phyloP scores from a whole-genome alignment of 1,140 invertebrate genomes.

The Laodelphax striatellus region DNA sequence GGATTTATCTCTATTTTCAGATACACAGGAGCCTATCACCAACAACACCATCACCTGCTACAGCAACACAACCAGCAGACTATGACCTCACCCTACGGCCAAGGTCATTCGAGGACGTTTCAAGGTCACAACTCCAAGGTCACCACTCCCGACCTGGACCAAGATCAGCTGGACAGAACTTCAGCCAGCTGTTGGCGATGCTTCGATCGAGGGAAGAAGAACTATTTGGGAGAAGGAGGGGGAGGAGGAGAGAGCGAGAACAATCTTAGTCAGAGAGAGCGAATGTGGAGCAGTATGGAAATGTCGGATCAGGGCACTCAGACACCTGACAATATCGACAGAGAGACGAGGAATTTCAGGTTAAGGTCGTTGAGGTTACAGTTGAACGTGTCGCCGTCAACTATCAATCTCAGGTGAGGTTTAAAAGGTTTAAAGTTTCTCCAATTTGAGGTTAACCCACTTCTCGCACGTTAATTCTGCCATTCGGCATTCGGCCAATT shows the following conservation, averaged over 20 bases:
- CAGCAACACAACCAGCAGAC: too few relatives aligned
- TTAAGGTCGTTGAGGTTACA: slow-evolving; percentile 51
- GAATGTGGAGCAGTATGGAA: neutral
- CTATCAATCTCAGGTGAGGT: slow-evolving; percentile 47
- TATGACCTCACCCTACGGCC: too few relatives aligned
- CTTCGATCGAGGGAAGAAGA: neutral
- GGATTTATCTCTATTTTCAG: neutral
- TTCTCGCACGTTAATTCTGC: too few relatives aligned
- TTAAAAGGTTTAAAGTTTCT: too few relatives aligned
- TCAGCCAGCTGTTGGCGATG: too few relatives aligned
- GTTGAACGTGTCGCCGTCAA: slow-evolving; percentile 44
- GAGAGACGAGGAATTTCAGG: slow-evolving; percentile 50
- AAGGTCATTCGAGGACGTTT: too few relatives aligned
- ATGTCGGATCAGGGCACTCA: slow-evolving; percentile 47
- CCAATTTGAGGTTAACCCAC: too few relatives aligned
- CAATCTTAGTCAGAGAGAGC: neutral
- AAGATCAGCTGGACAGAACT: too few relatives aligned
- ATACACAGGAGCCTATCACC: neutral
- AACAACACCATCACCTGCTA: neutral
- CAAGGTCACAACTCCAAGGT: too few relatives aligned
- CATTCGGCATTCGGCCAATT: too few relatives aligned
- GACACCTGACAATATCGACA: slow-evolving; percentile 52
- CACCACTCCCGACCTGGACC: too few relatives aligned
- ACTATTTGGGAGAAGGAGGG: neutral
- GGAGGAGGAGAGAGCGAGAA: neutral